Conservation (phyloP, 2,888 invertebrate species). For the Helicoverpa assulta region DNA sequence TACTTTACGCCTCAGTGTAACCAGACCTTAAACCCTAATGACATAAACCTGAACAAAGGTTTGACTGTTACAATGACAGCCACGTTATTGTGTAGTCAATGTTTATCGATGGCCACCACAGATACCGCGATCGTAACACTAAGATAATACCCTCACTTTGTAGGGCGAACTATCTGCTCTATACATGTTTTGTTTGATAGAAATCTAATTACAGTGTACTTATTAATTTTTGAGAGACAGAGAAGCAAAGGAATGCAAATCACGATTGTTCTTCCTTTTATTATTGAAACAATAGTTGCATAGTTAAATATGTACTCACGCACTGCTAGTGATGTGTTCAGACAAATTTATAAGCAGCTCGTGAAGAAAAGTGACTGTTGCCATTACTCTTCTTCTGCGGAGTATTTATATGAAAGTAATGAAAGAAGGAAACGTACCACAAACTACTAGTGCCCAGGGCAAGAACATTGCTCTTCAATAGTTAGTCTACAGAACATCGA, state of each 20-base stretch:
- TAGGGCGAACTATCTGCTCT: slow-evolving; percentile 56
- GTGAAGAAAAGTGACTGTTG: too few relatives aligned
- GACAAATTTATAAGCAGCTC: too few relatives aligned
- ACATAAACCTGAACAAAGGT: slow-evolving; percentile 54
- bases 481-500: too few relatives aligned
- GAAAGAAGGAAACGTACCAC: too few relatives aligned
- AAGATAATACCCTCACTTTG: slow-evolving; percentile 71
- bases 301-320: too few relatives aligned
- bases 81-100: slow-evolving; percentile 64
- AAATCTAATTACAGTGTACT: slow-evolving; percentile 48
- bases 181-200: slow-evolving; percentile 56
- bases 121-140: slow-evolving; percentile 71
- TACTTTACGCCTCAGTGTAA: slow-evolving; percentile 16
- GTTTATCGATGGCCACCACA: slow-evolving; percentile 67
- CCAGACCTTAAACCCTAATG: slow-evolving; percentile 36
- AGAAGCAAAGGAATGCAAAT: background rate
- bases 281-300: background rate
- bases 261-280: background rate
- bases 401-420: too few relatives aligned
- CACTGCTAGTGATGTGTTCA: too few relatives aligned
- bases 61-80: slow-evolving; percentile 67
- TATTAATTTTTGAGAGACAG: slow-evolving; percentile 9
- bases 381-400: too few relatives aligned
- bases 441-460: too few relatives aligned
- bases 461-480: too few relatives aligned